phyloP scores from a whole-genome alignment of 2,113 vertebrate genomes.

The Sterna hirundo region DNA sequence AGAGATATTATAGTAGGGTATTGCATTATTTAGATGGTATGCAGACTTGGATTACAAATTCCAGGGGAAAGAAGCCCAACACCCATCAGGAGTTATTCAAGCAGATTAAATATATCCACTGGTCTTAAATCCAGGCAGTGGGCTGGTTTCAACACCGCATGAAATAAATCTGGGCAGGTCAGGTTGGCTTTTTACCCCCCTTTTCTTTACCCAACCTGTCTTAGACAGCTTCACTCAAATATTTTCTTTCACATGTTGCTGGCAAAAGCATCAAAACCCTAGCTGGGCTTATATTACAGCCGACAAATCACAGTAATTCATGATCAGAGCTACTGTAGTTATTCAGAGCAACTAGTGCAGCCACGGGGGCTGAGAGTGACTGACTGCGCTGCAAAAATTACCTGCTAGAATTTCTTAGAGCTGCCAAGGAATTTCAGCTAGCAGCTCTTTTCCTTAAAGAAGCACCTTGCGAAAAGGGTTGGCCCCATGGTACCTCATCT shows the following conservation, averaged over 20 bases:
- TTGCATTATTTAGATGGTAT: conserved; percentile 27
- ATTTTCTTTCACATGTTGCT: conserved; percentile 58
- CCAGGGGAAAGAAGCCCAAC: not conserved
- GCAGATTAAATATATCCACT: conserved; percentile 8
- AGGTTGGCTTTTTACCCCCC: not conserved
- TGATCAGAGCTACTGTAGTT: conserved; percentile 53
- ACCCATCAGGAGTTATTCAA: not conserved
- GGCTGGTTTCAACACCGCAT: not conserved
- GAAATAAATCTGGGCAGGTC: conserved; percentile 26
- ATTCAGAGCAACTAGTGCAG: conserved; percentile 31
- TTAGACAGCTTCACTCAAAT: conserved; percentile 41
- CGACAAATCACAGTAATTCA: conserved; percentile 71
- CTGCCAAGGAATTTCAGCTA: conserved; percentile 54
- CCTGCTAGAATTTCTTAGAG: conserved; percentile 20
- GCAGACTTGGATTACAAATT: conserved; percentile 21
- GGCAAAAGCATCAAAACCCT: conserved; percentile 61
- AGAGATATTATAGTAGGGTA: not conserved
- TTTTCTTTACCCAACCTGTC: conserved; percentile 16
- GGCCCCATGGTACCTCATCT: not conserved
- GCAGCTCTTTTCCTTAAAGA: not conserved
- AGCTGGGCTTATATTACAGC: conserved; percentile 55
- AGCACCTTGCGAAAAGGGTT: not conserved
- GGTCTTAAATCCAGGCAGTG: conserved; percentile 31
- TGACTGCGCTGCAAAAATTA: conserved; percentile 47
- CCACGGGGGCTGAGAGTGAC: conserved; percentile 38